phyloP scores from a whole-genome alignment of 2,797 vertebrate genomes.

The Acanthopagrus latus region DNA sequence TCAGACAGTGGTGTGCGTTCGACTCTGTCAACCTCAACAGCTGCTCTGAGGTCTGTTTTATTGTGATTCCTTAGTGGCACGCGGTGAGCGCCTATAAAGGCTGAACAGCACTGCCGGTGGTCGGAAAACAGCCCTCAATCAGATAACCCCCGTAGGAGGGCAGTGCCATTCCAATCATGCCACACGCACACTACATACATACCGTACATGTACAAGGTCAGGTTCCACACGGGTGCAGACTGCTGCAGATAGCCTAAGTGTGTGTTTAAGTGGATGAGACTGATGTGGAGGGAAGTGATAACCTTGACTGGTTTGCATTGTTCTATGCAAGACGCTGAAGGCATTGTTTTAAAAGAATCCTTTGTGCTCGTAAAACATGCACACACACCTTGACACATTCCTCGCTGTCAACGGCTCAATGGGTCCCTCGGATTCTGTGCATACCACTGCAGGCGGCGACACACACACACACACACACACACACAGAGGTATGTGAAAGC shows the following conservation, averaged over 20 bases:
- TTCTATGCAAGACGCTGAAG: slow-evolving; percentile 41
- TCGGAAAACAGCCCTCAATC: slow-evolving; percentile 54
- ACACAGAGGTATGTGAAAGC: slow-evolving; percentile 67
- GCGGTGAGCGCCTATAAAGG: slow-evolving; percentile 39
- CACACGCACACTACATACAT: slow-evolving; percentile 3
- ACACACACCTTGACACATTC: slow-evolving; percentile 73
- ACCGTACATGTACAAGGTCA: slow-evolving; percentile 22
- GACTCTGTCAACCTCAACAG: slow-evolving; percentile 40
- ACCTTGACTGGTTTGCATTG: slow-evolving; percentile 60
- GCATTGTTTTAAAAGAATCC: slow-evolving; percentile 61
- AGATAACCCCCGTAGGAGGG: slow-evolving; percentile 43
- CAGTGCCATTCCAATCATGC: slow-evolving; percentile 48
- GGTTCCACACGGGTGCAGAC: slow-evolving; percentile 46
- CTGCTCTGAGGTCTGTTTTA: slow-evolving; percentile 49
- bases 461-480: slow-evolving; percentile 17
- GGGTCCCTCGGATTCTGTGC: slow-evolving; percentile 63
- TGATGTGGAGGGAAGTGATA: slow-evolving; percentile 33
- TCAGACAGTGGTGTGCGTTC: slow-evolving; percentile 12
- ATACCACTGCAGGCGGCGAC: slow-evolving; percentile 64
- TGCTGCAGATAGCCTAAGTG: slow-evolving; percentile 42
- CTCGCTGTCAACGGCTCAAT: slow-evolving; percentile 65
- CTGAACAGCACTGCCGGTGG: slow-evolving; percentile 42
- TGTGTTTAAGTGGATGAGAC: slow-evolving; percentile 50
- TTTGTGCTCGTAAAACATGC: slow-evolving; percentile 49
- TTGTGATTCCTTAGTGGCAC: slow-evolving; percentile 33